Evolutionary conservation across 2,797 vertebrate genomes (phyloP).

Genomic region (Microhierax caerulescens): DNA sequence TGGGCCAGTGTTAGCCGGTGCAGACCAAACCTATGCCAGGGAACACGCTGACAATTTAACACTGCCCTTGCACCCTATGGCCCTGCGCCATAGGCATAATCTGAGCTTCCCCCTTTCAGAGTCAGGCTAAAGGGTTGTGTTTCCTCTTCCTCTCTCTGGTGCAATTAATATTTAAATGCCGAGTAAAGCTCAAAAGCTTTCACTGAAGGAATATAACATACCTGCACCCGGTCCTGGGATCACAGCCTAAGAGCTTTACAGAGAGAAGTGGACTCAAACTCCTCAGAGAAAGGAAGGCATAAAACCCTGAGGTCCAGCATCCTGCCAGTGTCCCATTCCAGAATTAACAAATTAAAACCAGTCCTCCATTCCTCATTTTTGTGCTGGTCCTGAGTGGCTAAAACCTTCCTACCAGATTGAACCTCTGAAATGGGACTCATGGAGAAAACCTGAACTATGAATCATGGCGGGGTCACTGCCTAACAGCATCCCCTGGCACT

Average conservation of each 20-base stretch:
- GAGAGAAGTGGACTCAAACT: not conserved
- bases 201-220: not conserved
- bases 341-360: not conserved
- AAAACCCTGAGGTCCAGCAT: not conserved
- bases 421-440: not conserved
- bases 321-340: not conserved
- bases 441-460: not conserved
- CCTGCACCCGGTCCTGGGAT: not conserved
- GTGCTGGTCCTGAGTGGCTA: fast-evolving
- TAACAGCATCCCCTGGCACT: not conserved
- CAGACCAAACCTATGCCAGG: not conserved
- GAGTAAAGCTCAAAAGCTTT: not conserved
- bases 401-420: not conserved
- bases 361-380: not conserved
- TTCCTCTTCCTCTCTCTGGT: not conserved
- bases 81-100: not conserved
- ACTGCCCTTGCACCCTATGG: not conserved
- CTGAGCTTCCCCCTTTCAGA: not conserved
- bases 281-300: not conserved
- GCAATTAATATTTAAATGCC: not conserved
- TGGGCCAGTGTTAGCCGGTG: not conserved
- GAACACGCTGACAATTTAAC: not conserved
- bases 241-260: not conserved
- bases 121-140: fast-evolving
- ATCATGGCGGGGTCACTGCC: not conserved